phyloP scores from a whole-genome alignment of 1,140 invertebrate genomes.

The Orchestia grillus region DNA sequence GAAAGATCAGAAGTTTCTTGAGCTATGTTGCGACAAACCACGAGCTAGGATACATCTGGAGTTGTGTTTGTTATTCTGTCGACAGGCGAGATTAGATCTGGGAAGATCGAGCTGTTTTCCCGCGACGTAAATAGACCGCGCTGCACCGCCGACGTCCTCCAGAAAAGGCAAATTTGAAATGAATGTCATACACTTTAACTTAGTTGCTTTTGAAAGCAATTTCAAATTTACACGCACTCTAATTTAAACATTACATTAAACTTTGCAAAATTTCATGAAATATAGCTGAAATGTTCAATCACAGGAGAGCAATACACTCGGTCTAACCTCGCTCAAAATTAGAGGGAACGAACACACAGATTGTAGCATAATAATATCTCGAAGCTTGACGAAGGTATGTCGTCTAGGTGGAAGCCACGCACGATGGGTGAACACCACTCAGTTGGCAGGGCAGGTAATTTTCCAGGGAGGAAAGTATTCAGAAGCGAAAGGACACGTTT shows the following conservation, averaged over 20 bases:
- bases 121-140: neutral
- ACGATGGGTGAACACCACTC: neutral
- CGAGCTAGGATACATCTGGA: neutral
- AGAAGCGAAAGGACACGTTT: conserved; percentile 32
- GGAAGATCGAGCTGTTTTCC: neutral
- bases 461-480: conserved; percentile 31
- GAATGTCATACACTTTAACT: neutral
- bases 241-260: neutral
- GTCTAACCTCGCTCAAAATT: neutral
- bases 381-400: neutral
- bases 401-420: neutral
- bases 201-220: neutral
- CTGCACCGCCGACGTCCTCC: neutral
- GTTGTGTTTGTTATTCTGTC: neutral
- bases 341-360: neutral
- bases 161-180: neutral
- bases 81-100: neutral
- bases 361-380: neutral
- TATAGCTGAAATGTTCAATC: neutral
- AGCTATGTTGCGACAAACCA: neutral
- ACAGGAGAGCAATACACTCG: neutral
- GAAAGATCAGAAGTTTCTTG: neutral
- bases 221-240: neutral
- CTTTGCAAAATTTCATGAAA: neutral
- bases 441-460: conserved; percentile 4